A percentile compares a stretch with the other conserved stretches of the same genome.
Evolutionary conservation across 2,113 vertebrate genomes (phyloP).

Genomic region (Myodes glareolus): DNA sequence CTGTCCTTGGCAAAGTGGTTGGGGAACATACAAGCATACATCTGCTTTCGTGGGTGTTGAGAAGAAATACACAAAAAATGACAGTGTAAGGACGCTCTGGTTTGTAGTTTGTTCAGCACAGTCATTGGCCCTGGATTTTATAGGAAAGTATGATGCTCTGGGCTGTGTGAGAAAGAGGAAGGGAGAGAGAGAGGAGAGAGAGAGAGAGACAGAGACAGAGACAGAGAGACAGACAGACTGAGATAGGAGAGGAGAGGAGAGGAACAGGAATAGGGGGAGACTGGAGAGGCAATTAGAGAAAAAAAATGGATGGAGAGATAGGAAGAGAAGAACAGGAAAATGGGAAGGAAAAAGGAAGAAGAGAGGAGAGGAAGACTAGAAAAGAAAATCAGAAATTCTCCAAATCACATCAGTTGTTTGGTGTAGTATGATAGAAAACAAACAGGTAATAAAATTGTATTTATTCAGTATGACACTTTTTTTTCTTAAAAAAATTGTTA

Average conservation of each 20-base stretch:
- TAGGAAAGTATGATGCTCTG: too few relatives aligned
- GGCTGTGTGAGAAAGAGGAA: too few relatives aligned
- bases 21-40: background rate
- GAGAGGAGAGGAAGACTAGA: background rate
- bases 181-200: too few relatives aligned
- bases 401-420: background rate
- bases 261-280: background rate
- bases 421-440: background rate
- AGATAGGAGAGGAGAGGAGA: too few relatives aligned
- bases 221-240: rapidly evolving
- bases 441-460: background rate
- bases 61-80: slow-evolving; percentile 19
- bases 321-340: background rate
- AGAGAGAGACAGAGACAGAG: too few relatives aligned
- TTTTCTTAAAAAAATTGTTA: background rate
- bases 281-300: background rate
- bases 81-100: background rate
- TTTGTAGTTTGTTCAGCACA: background rate
- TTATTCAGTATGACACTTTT: background rate
- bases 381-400: background rate
- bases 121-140: background rate
- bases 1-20: slow-evolving; percentile 22
- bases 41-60: background rate
- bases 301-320: background rate
- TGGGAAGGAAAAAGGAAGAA: background rate